These are phyloP conservation scores for Drosophila phalerata DNA, from an alignment of 2,888 invertebrate species.

Conservation along the genomic window DNA sequence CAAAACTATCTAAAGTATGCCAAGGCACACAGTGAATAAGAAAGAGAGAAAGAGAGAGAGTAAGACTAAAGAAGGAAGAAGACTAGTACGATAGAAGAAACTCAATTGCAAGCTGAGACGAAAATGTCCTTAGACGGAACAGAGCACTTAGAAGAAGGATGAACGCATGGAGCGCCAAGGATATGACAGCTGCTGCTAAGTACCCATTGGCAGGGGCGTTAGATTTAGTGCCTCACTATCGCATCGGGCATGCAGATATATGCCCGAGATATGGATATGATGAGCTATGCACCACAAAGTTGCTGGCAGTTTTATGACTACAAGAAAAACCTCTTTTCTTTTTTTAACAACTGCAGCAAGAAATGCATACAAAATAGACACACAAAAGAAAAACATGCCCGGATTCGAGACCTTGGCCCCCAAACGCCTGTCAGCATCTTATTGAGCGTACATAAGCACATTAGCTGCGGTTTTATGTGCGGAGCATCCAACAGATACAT, in stretches of 20 bases:
- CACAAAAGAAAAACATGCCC: constrained; percentile 20
- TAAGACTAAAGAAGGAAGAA: background rate
- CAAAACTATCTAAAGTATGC: constrained; percentile 31
- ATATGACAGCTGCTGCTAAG: constrained; percentile 70
- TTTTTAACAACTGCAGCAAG: constrained; percentile 11
- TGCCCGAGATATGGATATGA: constrained; percentile 36
- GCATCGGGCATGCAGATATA: constrained; percentile 7
- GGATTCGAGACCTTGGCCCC: constrained; percentile 57
- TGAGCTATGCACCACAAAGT: constrained; percentile 43
- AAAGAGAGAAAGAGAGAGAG: background rate
- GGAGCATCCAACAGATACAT: constrained; percentile 41
- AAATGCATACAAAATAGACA: constrained; percentile 11
- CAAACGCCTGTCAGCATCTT: constrained; percentile 75
- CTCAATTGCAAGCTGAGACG: constrained; percentile 43
- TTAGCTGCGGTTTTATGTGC: constrained; percentile 73
- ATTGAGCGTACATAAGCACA: constrained; percentile 77
- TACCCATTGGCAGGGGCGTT: constrained; percentile 69
- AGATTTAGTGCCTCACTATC: constrained; percentile 74
- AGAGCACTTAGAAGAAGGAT: constrained; percentile 44
- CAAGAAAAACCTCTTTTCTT: constrained; percentile 70
- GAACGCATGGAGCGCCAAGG: constrained; percentile 63
- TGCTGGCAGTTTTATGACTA: constrained; percentile 62
- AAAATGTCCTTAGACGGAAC: constrained; percentile 58
- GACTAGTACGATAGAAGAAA: background rate
- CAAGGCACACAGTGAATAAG: constrained; percentile 8